Conservation (phyloP, 2,113 vertebrate genomes). For the Bufo bufo region DNA sequence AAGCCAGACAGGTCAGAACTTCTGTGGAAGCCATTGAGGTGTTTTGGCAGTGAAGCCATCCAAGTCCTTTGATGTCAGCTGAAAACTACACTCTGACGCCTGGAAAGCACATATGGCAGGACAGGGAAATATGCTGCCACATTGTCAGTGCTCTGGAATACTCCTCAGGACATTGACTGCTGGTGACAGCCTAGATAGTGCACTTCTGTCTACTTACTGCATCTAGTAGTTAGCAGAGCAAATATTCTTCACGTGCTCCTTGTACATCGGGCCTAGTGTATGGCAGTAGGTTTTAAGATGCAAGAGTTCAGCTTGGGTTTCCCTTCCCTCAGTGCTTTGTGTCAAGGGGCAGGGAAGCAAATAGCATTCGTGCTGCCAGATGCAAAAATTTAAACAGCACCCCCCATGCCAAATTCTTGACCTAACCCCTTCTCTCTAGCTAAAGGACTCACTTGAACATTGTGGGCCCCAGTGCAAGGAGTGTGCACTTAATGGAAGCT, state of each 20-base stretch:
- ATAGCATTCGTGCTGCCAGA: no score
- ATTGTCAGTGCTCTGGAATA: constrained; percentile 63
- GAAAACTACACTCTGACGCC: constrained; percentile 66
- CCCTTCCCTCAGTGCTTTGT: no score
- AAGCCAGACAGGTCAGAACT: constrained; percentile 70
- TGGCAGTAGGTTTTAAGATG: no score
- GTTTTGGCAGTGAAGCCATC: constrained; percentile 70
- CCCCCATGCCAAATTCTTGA: no score
- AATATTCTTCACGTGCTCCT: neutral
- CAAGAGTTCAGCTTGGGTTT: no score
- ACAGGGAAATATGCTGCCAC: constrained; percentile 63
- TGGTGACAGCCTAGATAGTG: neutral
- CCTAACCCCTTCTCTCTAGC: no score
- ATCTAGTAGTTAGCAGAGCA: neutral
- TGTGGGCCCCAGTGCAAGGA: no score
- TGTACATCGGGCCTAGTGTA: no score
- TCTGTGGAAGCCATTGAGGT: constrained; percentile 74
- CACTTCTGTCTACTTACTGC: neutral
- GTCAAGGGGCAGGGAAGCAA: no score
- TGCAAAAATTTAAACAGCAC: no score
- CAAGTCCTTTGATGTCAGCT: constrained; percentile 72
- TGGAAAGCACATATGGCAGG: constrained; percentile 65
- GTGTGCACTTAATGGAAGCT: no score
- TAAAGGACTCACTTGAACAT: no score
- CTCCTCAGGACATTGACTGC: neutral